Percentiles rank a stretch among this genome's conserved stretches.
phyloP scores from a whole-genome alignment of 2,113 vertebrate genomes.

The Microcebus tavaratra region DNA sequence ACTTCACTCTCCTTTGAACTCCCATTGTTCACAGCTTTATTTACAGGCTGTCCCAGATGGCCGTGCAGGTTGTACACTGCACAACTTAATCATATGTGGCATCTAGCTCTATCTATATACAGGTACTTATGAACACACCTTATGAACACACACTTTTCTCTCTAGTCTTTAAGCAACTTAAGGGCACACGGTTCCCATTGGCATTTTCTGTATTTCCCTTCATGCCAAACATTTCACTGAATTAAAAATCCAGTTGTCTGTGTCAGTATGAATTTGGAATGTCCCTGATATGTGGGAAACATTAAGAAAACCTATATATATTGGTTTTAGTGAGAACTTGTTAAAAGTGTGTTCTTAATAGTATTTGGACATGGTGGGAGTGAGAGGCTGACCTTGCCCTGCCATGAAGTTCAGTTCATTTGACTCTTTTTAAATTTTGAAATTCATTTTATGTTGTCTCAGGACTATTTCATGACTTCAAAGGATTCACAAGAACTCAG shows the following conservation, averaged over 20 bases:
- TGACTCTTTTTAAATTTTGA: neutral
- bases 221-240: neutral
- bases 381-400: neutral
- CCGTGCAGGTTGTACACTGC: accelerated
- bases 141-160: neutral
- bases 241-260: neutral
- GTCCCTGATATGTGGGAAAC: neutral
- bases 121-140: neutral
- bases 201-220: neutral
- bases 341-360: neutral
- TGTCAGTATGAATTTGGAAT: neutral
- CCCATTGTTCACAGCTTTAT: neutral
- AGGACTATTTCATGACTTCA: neutral
- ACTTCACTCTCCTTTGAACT: neutral
- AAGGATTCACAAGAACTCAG: neutral
- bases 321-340: neutral
- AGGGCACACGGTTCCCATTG: neutral
- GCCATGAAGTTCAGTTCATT: neutral
- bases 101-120: no score
- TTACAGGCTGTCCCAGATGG: neutral
- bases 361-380: neutral
- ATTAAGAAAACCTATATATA: neutral
- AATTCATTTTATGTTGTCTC: neutral
- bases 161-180: neutral
- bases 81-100: neutral